Evolutionary conservation across 1,140 invertebrate species (phyloP).

Genomic region (Cardiocondyla obscurior): DNA sequence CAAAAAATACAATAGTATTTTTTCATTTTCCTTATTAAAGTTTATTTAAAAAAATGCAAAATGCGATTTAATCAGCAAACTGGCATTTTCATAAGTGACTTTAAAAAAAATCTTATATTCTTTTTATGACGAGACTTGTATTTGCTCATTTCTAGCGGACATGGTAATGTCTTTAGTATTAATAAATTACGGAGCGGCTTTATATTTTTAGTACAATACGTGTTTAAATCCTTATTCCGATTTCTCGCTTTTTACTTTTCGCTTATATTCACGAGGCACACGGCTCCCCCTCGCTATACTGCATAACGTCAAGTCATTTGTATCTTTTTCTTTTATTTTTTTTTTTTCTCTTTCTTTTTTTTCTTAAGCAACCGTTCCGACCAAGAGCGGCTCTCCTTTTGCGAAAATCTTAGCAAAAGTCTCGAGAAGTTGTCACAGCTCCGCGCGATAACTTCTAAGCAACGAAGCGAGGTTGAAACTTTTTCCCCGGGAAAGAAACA

Average conservation of each 20-base stretch:
- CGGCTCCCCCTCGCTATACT: background rate
- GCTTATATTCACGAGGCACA: slow-evolving; percentile 31
- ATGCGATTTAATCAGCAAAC: slow-evolving; percentile 3
- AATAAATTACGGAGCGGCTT: background rate
- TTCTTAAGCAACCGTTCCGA: slow-evolving; percentile 46
- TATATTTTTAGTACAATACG: background rate
- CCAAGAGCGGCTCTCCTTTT: slow-evolving; percentile 45
- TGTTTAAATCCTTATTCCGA: slow-evolving; percentile 41
- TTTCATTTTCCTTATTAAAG: slow-evolving; percentile 11
- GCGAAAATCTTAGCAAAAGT: slow-evolving; percentile 52
- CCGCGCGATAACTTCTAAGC: slow-evolving; percentile 55
- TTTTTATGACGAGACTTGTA: slow-evolving; percentile 8
- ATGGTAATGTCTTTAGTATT: background rate
- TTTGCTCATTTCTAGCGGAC: background rate
- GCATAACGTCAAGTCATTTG: slow-evolving; percentile 45
- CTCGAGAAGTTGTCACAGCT: slow-evolving; percentile 56
- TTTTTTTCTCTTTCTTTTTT: slow-evolving; percentile 25
- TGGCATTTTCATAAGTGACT: background rate
- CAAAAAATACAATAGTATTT: slow-evolving; percentile 49
- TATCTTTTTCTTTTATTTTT: slow-evolving; percentile 29
- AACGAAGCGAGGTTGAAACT: slow-evolving; percentile 51
- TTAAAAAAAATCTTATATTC: background rate
- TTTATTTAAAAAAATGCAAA: background rate
- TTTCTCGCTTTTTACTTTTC: slow-evolving; percentile 36
- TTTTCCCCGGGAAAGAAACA: slow-evolving; percentile 51